Evolutionary conservation across 2,888 invertebrate genomes (phyloP), one percentile per base, ranked within the genome.

Genomic region (Sicus ferrugineus): DNA sequence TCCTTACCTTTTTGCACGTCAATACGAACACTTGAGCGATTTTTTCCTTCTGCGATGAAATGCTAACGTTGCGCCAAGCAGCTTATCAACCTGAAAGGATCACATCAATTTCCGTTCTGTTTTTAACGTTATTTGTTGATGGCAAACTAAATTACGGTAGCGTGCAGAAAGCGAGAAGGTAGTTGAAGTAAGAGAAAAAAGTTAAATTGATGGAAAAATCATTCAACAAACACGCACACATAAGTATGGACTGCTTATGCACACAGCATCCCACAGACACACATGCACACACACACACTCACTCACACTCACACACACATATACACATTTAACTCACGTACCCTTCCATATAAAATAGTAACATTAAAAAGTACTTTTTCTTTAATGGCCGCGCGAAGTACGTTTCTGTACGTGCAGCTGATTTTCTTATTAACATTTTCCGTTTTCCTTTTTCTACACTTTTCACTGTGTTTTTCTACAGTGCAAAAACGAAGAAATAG

Each of bases 91-190:
- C 19, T 56, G 23, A 46, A 66, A 66, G 56, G 56, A 66, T 66
- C 66, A 66, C 66, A 63, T 56, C 54, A 54, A 68, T 62, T 68
- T 68, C 61, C 61, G 62, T 68, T 68, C 50, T 50, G 54, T 72
- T 72, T 70, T 72, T 68, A 70, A 70, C 63, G 70, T 68, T 72
- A 67, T 72, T 72, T 72, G 72, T 65, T 70, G 66, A 68, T 68
- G 68, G 67, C 68, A 67, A 70, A 70, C 67, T 68, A 68, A 71
- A 70, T 67, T 50, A 61, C 50, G 50, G n/a, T 34, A 21, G 21
- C 31, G 31, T n/a, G 9, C 28, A 7, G 58, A 58, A 30, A 52
- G 26, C 9, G 2, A 52, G 21, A n/a, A n/a, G n/a, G n/a, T n/a
- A n/a, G n/a, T n/a, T n/a, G 28, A 56, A 56, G 26, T 11, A 56